Percentiles rank a stretch among this genome's conserved stretches.
Conservation (phyloP, 2,888 invertebrate species). For the Sphaerophoria taeniata region DNA sequence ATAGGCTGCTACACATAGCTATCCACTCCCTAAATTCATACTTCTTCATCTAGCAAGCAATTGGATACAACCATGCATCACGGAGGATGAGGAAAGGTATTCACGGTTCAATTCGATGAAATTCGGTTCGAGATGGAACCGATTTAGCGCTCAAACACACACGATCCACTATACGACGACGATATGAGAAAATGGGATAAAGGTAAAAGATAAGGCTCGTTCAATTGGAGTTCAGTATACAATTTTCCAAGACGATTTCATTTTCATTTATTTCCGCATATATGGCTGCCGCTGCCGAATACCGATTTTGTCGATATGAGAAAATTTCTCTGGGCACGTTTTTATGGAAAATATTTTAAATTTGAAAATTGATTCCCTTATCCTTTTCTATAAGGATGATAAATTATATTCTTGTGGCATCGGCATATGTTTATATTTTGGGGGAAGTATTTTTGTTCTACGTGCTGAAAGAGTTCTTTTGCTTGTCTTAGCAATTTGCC, state of each 20-base stretch:
- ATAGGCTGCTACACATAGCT: not conserved
- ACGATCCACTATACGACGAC: slow-evolving; percentile 36
- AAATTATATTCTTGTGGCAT: slow-evolving; percentile 30
- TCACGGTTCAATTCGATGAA: slow-evolving; percentile 17
- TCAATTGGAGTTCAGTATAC: not conserved
- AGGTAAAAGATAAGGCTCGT: slow-evolving; percentile 55
- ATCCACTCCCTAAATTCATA: slow-evolving; percentile 22
- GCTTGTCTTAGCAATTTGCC: slow-evolving; percentile 72
- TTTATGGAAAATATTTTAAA: slow-evolving; percentile 70
- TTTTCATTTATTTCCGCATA: slow-evolving; percentile 59
- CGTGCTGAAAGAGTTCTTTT: slow-evolving; percentile 37
- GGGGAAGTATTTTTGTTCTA: slow-evolving; percentile 10
- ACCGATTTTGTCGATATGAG: too few species aligned
- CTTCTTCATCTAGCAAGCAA: slow-evolving; percentile 29
- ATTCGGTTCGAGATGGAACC: slow-evolving; percentile 44
- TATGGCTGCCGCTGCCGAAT: not conserved
- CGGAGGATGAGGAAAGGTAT: not conserved
- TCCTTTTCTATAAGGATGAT: slow-evolving; percentile 36
- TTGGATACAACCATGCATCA: slow-evolving; percentile 29
- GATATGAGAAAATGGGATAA: slow-evolving; percentile 42
- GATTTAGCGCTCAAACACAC: slow-evolving; percentile 45
- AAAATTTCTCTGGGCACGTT: slow-evolving; percentile 13
- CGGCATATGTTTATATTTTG: slow-evolving; percentile 51
- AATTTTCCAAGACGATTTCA: slow-evolving; percentile 47
- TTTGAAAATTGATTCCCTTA: slow-evolving; percentile 71